Evolutionary conservation across 2,113 vertebrate species (phyloP).

Genomic region (Phoxinus phoxinus): DNA sequence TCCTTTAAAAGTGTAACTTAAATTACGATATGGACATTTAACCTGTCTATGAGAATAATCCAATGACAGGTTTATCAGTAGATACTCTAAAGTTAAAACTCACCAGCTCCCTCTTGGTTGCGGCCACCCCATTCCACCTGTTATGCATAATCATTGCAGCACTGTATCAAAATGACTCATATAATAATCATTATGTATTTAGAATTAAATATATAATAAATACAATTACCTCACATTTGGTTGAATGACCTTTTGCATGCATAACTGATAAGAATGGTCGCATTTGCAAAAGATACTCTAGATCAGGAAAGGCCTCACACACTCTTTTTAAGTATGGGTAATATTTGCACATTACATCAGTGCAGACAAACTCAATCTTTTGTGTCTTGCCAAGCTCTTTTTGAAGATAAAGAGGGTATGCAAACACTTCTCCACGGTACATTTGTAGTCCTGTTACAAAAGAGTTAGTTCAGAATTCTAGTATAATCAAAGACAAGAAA

Average conservation of each 20-base stretch:
- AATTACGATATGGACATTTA: conserved; percentile 17
- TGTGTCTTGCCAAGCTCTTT: conserved; percentile 16
- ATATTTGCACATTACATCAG: conserved; percentile 26
- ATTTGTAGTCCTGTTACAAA: conserved; percentile 14
- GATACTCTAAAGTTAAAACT: conserved; percentile 13
- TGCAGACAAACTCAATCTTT: conserved; percentile 26
- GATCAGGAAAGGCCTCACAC: conserved; percentile 19
- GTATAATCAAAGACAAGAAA: conserved; percentile 25
- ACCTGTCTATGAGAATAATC: conserved; percentile 28
- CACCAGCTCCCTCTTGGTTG: conserved; percentile 22
- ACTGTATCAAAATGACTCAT: background rate
- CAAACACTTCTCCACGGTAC: conserved; percentile 11
- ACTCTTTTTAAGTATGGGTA: conserved; percentile 23
- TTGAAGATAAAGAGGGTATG: conserved; percentile 24
- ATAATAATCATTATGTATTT: conserved; percentile 22
- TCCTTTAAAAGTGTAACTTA: background rate
- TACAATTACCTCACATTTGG: conserved; percentile 24
- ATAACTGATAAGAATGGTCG: conserved; percentile 9
- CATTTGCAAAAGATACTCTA: conserved; percentile 16
- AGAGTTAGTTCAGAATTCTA: background rate
- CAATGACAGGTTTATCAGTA: conserved; percentile 18
- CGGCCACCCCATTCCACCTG: conserved; percentile 15
- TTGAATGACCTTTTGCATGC: conserved; percentile 2
- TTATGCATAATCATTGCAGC: conserved; percentile 10
- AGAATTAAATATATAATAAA: conserved; percentile 7